These are phyloP conservation scores for Calliopsis andreniformis DNA, from an alignment of 1,140 invertebrate species.

Conservation along the genomic window DNA sequence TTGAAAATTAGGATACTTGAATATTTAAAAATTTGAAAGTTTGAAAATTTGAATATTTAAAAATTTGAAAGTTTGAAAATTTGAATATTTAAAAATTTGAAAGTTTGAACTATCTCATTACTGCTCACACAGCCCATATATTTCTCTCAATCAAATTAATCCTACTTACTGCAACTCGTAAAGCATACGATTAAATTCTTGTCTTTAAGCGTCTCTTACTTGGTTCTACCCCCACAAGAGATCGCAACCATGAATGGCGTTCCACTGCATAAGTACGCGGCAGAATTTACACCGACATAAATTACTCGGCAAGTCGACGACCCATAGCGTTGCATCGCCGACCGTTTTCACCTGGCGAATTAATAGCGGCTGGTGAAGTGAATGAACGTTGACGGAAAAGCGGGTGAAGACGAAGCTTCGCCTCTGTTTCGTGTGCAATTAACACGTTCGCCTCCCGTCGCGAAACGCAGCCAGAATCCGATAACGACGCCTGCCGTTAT, in stretches of 20 bases:
- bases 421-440: constrained; percentile 32
- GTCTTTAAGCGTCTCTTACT: constrained; percentile 24
- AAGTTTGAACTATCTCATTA: too few relatives aligned
- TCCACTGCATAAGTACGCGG: constrained; percentile 57
- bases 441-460: constrained; percentile 29
- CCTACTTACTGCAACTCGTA: too few relatives aligned
- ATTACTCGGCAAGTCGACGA: constrained; percentile 58
- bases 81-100: too few relatives aligned
- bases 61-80: too few relatives aligned
- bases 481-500: constrained; percentile 30
- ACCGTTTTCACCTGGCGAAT: constrained; percentile 59
- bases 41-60: too few relatives aligned
- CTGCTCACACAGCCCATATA: too few relatives aligned
- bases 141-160: too few relatives aligned
- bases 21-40: too few relatives aligned
- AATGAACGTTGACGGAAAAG: constrained; percentile 47
- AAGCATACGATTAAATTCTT: not conserved
- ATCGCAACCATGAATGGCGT: constrained; percentile 52
- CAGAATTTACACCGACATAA: constrained; percentile 65
- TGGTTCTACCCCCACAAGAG: too few relatives aligned
- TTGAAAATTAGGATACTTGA: too few relatives aligned
- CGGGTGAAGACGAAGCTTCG: constrained; percentile 6
- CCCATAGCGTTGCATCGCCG: constrained; percentile 38
- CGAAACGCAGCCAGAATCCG: constrained; percentile 15
- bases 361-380: constrained; percentile 52